Percentiles rank a stretch among this genome's conserved stretches.
Evolutionary conservation across 2,888 invertebrate species (phyloP).

Genomic region (Apamea anceps): DNA sequence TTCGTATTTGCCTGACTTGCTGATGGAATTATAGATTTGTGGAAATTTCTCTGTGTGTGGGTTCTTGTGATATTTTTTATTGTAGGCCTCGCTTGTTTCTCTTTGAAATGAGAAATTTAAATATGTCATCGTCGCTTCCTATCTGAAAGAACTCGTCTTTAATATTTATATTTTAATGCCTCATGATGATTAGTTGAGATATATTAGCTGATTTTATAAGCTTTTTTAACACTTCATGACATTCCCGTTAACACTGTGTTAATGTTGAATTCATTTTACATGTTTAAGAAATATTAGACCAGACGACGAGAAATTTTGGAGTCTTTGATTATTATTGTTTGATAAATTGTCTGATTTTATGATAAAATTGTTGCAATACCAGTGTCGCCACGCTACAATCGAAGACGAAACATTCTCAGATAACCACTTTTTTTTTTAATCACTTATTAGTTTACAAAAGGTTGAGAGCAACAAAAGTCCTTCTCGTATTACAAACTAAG

Average conservation of each 20-base stretch:
- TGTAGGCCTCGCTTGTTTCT: constrained; percentile 79
- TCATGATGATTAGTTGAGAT: constrained; percentile 76
- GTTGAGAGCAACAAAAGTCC: constrained; percentile 70
- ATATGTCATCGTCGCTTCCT: constrained; percentile 88
- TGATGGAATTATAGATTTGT: constrained; percentile 89
- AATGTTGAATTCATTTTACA: constrained; percentile 72
- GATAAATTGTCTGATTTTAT: constrained; percentile 51
- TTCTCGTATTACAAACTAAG: constrained; percentile 81
- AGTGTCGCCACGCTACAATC: neutral
- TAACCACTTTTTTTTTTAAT: constrained; percentile 36
- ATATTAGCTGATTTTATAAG: constrained; percentile 72
- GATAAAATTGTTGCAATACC: constrained; percentile 21
- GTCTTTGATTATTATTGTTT: constrained; percentile 48
- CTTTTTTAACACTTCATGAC: constrained; percentile 75
- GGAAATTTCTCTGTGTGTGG: constrained; percentile 86
- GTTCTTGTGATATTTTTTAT: constrained; percentile 83
- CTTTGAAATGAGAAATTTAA: constrained; percentile 87
- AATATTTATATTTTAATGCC: constrained; percentile 82
- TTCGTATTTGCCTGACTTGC: constrained; percentile 86
- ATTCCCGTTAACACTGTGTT: constrained; percentile 75
- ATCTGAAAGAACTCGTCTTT: constrained; percentile 80
- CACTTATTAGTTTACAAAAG: constrained; percentile 40
- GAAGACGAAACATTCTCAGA: constrained; percentile 33
- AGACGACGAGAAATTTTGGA: constrained; percentile 48
- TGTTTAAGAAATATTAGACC: constrained; percentile 66